phyloP scores from a whole-genome alignment of 2,888 invertebrate genomes.

The Thera obeliscata region DNA sequence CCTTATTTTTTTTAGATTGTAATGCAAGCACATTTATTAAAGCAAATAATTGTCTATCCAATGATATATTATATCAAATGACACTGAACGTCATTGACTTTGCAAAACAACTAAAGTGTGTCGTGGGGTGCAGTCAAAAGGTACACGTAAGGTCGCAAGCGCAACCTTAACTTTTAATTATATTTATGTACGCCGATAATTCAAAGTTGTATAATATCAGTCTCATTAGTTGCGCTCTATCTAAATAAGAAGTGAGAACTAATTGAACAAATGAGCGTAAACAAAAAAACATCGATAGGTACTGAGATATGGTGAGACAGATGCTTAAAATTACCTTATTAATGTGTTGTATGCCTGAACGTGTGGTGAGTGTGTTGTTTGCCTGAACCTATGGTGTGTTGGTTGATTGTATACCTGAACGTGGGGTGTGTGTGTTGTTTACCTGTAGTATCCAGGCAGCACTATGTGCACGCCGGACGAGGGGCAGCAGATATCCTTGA shows the following conservation, averaged over 20 bases:
- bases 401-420: too few relatives aligned
- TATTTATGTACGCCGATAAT: conserved; percentile 48
- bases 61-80: conserved; percentile 22
- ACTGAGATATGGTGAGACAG: too few relatives aligned
- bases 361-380: too few relatives aligned
- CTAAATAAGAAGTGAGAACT: too few relatives aligned
- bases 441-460: conserved; percentile 98
- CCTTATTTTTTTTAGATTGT: conserved; percentile 7
- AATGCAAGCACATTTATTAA: conserved; percentile 6
- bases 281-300: too few relatives aligned
- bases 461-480: conserved; percentile 99
- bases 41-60: conserved; percentile 18
- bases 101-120: conserved; percentile 20
- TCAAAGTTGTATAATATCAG: conserved; percentile 44
- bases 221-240: conserved; percentile 42
- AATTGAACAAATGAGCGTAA: conserved; percentile 41
- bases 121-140: conserved; percentile 26
- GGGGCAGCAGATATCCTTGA: conserved; percentile 95
- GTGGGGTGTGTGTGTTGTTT: conserved; percentile 3
- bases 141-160: conserved; percentile 46
- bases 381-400: too few relatives aligned
- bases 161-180: conserved; percentile 45
- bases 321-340: too few relatives aligned
- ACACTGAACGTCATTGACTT: conserved; percentile 22
- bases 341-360: too few relatives aligned